These are phyloP conservation scores for Selenia dentaria DNA, from an alignment of 2,888 invertebrate genomes.

Conservation along the genomic window DNA sequence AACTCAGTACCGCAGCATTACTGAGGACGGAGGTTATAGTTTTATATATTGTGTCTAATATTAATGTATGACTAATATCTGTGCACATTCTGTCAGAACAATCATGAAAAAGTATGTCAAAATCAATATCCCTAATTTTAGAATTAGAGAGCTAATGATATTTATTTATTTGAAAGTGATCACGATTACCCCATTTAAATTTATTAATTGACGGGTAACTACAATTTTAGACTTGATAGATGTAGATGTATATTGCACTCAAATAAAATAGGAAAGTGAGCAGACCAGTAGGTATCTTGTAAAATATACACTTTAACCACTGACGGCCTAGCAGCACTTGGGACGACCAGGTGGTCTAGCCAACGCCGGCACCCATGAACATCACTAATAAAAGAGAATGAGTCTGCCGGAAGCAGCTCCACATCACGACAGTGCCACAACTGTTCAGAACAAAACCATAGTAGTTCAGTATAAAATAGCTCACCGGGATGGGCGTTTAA, in stretches of 20 bases:
- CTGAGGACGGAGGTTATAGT: constrained; percentile 19
- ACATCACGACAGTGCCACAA: background rate
- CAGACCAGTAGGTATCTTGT: constrained; percentile 25
- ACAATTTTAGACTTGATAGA: background rate
- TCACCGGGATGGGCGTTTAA: background rate
- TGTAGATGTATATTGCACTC: constrained; percentile 15
- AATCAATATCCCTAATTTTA: constrained; percentile 5
- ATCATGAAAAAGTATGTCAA: constrained; percentile 1
- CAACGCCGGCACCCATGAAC: constrained; percentile 2
- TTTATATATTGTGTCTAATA: constrained; percentile 24
- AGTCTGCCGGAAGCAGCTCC: background rate
- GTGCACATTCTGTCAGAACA: constrained; percentile 13
- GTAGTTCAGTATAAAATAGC: background rate
- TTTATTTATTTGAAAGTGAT: constrained; percentile 1
- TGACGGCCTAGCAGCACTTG: constrained; percentile 4
- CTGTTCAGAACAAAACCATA: constrained; percentile 4
- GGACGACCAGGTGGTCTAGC: constrained; percentile 18
- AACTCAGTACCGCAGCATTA: constrained; percentile 7
- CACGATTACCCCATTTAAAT: constrained; percentile 11
- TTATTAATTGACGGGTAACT: background rate
- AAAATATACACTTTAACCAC: constrained; percentile 6
- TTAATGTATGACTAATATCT: constrained; percentile 13
- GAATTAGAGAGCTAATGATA: constrained; percentile 2
- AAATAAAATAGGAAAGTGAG: constrained; percentile 21
- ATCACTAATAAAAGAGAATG: constrained; percentile 11